Conservation (phyloP, 1,140 invertebrate species). For the Halyomorpha halys region DNA sequence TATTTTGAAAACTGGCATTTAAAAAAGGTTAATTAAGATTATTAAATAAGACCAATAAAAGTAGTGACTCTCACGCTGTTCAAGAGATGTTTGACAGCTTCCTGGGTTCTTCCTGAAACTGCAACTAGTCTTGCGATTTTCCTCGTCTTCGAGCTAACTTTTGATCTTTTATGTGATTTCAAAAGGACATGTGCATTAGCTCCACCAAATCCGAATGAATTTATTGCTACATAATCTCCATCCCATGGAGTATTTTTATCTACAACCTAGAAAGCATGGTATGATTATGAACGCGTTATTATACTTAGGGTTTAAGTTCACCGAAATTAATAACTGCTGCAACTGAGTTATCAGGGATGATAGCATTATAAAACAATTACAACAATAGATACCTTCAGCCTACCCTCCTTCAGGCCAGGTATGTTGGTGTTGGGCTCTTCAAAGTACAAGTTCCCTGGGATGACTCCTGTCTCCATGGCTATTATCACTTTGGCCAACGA, state of each 20-base stretch:
- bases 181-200: conserved; percentile 88
- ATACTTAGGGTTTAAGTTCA: no score
- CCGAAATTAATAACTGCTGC: no score
- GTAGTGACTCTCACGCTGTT: conserved; percentile 40
- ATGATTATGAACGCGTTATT: no score
- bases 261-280: conserved; percentile 50
- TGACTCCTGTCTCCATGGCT: conserved; percentile 75
- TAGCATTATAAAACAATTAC: no score
- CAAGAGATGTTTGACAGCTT: conserved; percentile 61
- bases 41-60: background rate
- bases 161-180: conserved; percentile 62
- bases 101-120: conserved; percentile 75
- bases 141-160: conserved; percentile 36
- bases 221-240: conserved; percentile 78
- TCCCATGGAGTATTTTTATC: conserved; percentile 66
- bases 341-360: no score
- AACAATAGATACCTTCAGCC: conserved; percentile 50
- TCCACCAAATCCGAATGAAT: conserved; percentile 96
- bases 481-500: conserved; percentile 81
- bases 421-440: conserved; percentile 79
- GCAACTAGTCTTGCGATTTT: conserved; percentile 58
- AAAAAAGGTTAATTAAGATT: no score
- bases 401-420: conserved; percentile 71
- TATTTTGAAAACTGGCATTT: no score
- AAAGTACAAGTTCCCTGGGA: conserved; percentile 87